These are phyloP conservation scores for Trichoplusia ni DNA, from an alignment of 1,140 invertebrate species.

Conservation along the genomic window DNA sequence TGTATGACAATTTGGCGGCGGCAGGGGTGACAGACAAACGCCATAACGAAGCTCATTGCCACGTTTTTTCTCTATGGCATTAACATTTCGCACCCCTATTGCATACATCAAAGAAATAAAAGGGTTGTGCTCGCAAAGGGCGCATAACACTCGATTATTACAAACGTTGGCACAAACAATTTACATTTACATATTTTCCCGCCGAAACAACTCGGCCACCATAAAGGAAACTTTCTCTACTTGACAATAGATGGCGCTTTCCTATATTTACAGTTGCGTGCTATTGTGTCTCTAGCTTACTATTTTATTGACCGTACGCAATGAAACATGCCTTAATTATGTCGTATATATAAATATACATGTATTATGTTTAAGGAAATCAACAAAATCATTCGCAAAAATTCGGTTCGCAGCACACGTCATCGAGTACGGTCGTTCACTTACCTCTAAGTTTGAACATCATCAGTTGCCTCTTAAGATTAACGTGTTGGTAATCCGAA, in stretches of 20 bases:
- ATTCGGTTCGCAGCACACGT: conserved; percentile 42
- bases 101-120: conserved; percentile 79
- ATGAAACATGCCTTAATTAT: conserved; percentile 46
- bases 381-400: conserved; percentile 17
- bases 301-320: conserved; percentile 52
- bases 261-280: conserved; percentile 62
- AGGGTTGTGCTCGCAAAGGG: conserved; percentile 74
- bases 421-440: conserved; percentile 49
- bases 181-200: conserved; percentile 69
- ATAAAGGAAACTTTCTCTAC: conserved; percentile 55
- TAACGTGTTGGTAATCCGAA: conserved; percentile 41
- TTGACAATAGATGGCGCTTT: conserved; percentile 73
- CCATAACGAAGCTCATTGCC: conserved; percentile 73
- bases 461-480: conserved; percentile 72
- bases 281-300: conserved; percentile 50
- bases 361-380: conserved; percentile 10
- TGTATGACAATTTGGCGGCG: conserved; percentile 62
- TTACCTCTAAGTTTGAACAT: conserved; percentile 78
- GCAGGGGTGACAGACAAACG: conserved; percentile 68
- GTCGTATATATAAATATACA: conserved; percentile 35
- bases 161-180: conserved; percentile 79
- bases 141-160: conserved; percentile 75
- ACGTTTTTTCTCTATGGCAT: conserved; percentile 66
- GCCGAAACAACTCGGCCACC: conserved; percentile 35
- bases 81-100: conserved; percentile 75